A percentile compares a stretch with the other conserved stretches of the same genome.
These are phyloP conservation scores for Semotilus atromaculatus DNA, from an alignment of 2,797 vertebrate species.

Conservation along the genomic window DNA sequence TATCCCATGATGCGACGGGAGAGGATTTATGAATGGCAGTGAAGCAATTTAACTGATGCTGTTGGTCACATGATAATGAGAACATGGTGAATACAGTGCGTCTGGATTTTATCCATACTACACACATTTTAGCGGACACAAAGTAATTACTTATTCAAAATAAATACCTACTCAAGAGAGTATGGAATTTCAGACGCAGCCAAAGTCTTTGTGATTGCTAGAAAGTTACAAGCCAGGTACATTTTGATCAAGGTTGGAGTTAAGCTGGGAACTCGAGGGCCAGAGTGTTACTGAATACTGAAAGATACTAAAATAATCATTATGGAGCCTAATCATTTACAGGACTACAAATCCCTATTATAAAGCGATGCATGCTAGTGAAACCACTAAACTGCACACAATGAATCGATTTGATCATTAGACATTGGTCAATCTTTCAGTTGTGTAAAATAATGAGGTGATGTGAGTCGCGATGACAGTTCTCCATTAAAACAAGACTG, in stretches of 20 bases:
- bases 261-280: neutral
- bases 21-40: too few species aligned
- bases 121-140: neutral
- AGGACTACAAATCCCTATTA: neutral
- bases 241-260: neutral
- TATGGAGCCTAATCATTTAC: neutral
- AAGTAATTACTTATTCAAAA: neutral
- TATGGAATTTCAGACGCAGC: neutral
- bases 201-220: neutral
- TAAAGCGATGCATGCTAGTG: neutral
- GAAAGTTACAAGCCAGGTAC: neutral
- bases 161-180: neutral
- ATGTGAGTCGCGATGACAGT: neutral
- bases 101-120: neutral
- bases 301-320: neutral
- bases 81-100: neutral
- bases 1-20: too few species aligned
- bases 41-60: too few species aligned
- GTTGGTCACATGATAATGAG: too few species aligned
- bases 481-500: conserved; percentile 1
- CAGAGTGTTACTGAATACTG: neutral
- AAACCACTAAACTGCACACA: neutral
- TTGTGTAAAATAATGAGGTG: neutral
- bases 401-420: neutral
- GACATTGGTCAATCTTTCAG: neutral